Conservation (phyloP, 2,888 invertebrate genomes). For the Megamerina dolium region DNA sequence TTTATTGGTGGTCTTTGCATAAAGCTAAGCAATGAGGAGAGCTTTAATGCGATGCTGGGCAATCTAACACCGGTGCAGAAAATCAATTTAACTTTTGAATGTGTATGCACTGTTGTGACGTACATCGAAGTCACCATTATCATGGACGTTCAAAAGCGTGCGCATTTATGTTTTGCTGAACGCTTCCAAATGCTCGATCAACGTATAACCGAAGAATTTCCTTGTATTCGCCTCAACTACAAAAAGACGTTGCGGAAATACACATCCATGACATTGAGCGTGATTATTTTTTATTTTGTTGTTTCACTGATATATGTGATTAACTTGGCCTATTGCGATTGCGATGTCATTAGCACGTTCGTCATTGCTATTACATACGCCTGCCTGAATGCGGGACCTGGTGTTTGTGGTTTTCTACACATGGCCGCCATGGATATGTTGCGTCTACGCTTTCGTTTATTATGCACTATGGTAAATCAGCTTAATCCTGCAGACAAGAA, state of each 20-base stretch:
- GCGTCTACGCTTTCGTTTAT: slow-evolving; percentile 35
- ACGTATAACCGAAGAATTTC: slow-evolving; percentile 25
- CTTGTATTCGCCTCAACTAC: slow-evolving; percentile 35
- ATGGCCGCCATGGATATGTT: slow-evolving; percentile 36
- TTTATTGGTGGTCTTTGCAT: slow-evolving; percentile 25
- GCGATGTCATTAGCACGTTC: slow-evolving; percentile 29
- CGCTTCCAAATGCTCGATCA: slow-evolving; percentile 31
- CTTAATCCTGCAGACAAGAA: slow-evolving; percentile 1
- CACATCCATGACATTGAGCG: slow-evolving; percentile 17
- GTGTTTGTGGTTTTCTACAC: slow-evolving; percentile 27
- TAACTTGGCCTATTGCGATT: slow-evolving; percentile 28
- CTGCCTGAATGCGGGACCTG: slow-evolving; percentile 27
- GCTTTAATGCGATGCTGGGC: slow-evolving; percentile 26
- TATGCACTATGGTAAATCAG: slow-evolving; percentile 27
- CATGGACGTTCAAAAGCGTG: slow-evolving; percentile 25
- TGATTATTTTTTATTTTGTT: slow-evolving; percentile 19
- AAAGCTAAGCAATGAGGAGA: slow-evolving; percentile 25
- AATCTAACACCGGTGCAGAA: slow-evolving; percentile 32
- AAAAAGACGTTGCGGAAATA: slow-evolving; percentile 30
- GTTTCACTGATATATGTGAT: slow-evolving; percentile 28
- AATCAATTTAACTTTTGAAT: slow-evolving; percentile 30
- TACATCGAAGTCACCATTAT: slow-evolving; percentile 25
- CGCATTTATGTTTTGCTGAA: slow-evolving; percentile 26
- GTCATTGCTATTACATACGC: slow-evolving; percentile 30
- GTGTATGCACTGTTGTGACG: slow-evolving; percentile 21